A percentile compares a stretch with the other conserved stretches of the same genome.
These are phyloP conservation scores for Drosophila kurseongensis DNA, from an alignment of 1,140 invertebrate species.

Conservation along the genomic window DNA sequence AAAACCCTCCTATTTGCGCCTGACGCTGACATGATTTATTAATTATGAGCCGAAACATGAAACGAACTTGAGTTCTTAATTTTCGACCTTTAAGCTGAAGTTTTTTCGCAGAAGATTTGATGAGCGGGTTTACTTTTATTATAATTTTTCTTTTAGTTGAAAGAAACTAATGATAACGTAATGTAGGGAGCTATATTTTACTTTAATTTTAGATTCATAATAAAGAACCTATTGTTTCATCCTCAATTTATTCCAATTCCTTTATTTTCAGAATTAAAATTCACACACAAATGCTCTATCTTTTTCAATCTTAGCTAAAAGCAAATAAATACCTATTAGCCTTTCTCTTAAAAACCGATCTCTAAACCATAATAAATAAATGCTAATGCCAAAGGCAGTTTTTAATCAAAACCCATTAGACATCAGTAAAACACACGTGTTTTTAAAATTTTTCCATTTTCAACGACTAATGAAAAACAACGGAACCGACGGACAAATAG, in stretches of 20 bases:
- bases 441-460: slow-evolving; percentile 36
- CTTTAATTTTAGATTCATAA: no score
- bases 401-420: slow-evolving; percentile 38
- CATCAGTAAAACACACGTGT: slow-evolving; percentile 45
- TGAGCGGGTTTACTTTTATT: not conserved
- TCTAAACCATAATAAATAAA: not conserved
- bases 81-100: slow-evolving; percentile 67
- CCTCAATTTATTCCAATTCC: no score
- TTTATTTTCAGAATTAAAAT: no score
- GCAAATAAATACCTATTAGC: no score
- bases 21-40: slow-evolving; percentile 82
- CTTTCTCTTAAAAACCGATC: not conserved
- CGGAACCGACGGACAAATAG: slow-evolving; percentile 5
- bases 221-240: no score
- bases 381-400: not conserved
- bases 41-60: slow-evolving; percentile 74
- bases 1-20: slow-evolving; percentile 24
- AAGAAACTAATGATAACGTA: not conserved
- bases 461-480: slow-evolving; percentile 29
- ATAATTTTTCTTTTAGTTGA: not conserved
- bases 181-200: no score
- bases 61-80: slow-evolving; percentile 82
- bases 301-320: no score
- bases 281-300: no score
- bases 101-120: not conserved